Evolutionary conservation across 2,888 invertebrate species (phyloP).

Genomic region (Microchrysa polita): DNA sequence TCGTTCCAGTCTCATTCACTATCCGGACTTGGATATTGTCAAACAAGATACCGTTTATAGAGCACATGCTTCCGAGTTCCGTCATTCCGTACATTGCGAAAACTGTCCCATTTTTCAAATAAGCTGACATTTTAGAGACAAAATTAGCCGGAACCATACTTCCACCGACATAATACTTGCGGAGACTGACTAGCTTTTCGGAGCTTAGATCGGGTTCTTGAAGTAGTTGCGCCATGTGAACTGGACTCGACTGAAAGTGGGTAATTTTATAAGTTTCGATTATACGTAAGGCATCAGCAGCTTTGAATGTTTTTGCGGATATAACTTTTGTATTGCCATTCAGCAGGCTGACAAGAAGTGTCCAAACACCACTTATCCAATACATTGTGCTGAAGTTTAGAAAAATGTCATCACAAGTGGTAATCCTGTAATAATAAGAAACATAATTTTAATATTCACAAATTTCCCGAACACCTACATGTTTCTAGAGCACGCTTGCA

Average conservation of each 20-base stretch:
- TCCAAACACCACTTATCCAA: conserved; percentile 49
- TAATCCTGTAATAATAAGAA: background rate
- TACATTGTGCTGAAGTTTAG: conserved; percentile 46
- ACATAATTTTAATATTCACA: background rate
- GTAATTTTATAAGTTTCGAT: conserved; percentile 45
- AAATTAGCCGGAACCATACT: conserved; percentile 38
- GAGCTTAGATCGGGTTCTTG: conserved; percentile 27
- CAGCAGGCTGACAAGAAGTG: conserved; percentile 51
- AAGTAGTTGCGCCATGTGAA: conserved; percentile 16
- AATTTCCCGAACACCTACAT: background rate
- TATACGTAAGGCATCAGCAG: conserved; percentile 35
- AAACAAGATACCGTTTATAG: conserved; percentile 53
- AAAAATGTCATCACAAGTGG: background rate
- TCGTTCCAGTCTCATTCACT: conserved; percentile 53
- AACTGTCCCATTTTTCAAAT: conserved; percentile 39
- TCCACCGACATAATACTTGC: conserved; percentile 55
- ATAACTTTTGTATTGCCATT: conserved; percentile 47
- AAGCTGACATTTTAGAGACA: conserved; percentile 17
- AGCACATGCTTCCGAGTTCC: conserved; percentile 52
- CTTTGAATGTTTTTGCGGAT: conserved; percentile 35
- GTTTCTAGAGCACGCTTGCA: background rate
- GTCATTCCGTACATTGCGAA: conserved; percentile 44
- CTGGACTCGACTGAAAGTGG: background rate
- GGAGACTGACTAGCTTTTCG: conserved; percentile 47
- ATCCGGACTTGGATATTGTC: conserved; percentile 57